Evolutionary conservation across 2,113 vertebrate species (phyloP).

Genomic region (Microcebus lehilahytsara): DNA sequence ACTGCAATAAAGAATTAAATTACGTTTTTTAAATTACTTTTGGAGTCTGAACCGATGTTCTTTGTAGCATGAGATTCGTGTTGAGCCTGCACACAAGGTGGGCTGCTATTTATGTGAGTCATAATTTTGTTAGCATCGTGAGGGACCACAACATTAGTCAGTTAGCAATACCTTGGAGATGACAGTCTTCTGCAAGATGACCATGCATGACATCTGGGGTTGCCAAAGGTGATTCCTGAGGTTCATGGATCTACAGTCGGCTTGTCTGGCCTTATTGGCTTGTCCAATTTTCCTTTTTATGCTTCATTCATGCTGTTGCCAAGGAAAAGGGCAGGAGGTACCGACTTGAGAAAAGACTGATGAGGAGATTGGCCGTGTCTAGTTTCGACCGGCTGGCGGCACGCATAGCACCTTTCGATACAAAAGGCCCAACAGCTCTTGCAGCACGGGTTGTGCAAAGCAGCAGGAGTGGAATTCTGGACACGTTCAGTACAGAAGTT

Average conservation of each 20-base stretch:
- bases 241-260: not conserved
- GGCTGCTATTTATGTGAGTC: not conserved
- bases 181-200: not conserved
- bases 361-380: not conserved
- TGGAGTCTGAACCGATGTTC: not conserved
- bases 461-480: not conserved
- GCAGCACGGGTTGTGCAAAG: too few species aligned
- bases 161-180: not conserved
- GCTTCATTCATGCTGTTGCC: not conserved
- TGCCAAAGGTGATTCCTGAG: not conserved
- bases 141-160: not conserved
- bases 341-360: not conserved
- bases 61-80: not conserved
- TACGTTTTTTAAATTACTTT: conserved; percentile 7
- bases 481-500: not conserved
- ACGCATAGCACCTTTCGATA: fast-evolving
- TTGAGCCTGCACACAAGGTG: not conserved
- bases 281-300: not conserved
- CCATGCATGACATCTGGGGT: too few species aligned
- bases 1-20: not conserved
- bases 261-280: not conserved
- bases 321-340: not conserved
- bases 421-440: not conserved
- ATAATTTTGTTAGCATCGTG: not conserved
- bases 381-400: not conserved